Conservation (phyloP, 2,888 invertebrate species). For the Willowsia nigromaculata region DNA sequence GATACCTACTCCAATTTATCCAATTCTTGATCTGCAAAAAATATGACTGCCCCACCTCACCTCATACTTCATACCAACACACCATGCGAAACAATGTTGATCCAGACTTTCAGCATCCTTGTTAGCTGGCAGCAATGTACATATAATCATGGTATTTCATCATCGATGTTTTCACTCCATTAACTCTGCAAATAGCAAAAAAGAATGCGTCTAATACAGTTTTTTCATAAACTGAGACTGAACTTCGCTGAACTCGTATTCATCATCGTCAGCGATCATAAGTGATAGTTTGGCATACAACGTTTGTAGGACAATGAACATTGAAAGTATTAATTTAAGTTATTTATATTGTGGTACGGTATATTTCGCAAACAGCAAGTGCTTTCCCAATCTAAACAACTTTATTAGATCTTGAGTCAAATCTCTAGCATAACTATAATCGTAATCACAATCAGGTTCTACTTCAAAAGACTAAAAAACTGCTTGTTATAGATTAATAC, state of each 20-base stretch:
- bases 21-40: neutral
- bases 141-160: constrained; percentile 60
- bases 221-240: neutral
- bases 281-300: too few relatives aligned
- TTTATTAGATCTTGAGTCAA: too few relatives aligned
- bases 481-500: too few relatives aligned
- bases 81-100: neutral
- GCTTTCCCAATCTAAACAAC: too few relatives aligned
- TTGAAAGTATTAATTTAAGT: too few relatives aligned
- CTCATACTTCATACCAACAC: neutral
- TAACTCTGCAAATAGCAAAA: neutral
- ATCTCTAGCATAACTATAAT: too few relatives aligned
- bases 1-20: neutral
- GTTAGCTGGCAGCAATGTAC: constrained; percentile 3
- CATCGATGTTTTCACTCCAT: constrained; percentile 32
- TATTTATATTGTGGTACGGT: too few relatives aligned
- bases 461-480: too few relatives aligned
- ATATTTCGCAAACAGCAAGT: too few relatives aligned
- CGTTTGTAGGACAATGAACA: too few relatives aligned
- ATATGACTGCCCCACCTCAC: constrained; percentile 51
- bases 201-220: neutral
- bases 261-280: neutral
- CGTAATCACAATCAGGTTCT: too few relatives aligned
- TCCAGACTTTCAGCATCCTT: constrained; percentile 63
- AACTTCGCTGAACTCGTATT: neutral